phyloP scores from a whole-genome alignment of 2,888 invertebrate species.

The Eretmocerus hayati region DNA sequence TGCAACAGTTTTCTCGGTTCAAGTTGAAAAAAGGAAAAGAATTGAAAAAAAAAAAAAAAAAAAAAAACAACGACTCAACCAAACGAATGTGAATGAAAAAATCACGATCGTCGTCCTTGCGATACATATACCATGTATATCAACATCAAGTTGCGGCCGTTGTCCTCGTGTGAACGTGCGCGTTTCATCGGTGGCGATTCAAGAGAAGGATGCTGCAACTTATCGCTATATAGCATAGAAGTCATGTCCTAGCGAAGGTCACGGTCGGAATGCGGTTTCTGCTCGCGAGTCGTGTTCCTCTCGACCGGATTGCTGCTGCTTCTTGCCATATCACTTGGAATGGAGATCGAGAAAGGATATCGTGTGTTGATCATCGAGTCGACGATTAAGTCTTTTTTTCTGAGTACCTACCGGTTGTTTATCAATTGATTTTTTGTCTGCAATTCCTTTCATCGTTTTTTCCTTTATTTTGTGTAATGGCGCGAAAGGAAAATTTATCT shows the following conservation, averaged over 20 bases:
- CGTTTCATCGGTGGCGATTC: not conserved
- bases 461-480: slow-evolving; percentile 15
- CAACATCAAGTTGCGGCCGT: too few relatives aligned
- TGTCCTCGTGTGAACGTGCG: not conserved
- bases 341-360: slow-evolving; percentile 3
- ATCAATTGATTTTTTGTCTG: too few relatives aligned
- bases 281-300: not conserved
- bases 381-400: slow-evolving; percentile 8
- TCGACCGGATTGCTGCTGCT: not conserved
- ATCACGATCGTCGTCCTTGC: too few relatives aligned
- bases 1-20: not conserved
- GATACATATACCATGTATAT: too few relatives aligned
- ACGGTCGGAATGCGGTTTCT: slow-evolving; percentile 47
- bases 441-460: slow-evolving; percentile 6
- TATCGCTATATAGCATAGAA: too few relatives aligned
- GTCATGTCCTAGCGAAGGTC: slow-evolving; percentile 47
- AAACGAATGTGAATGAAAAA: too few relatives aligned
- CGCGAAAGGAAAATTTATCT: too few relatives aligned
- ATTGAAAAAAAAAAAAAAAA: too few relatives aligned
- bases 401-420: not conserved
- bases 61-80: too few relatives aligned
- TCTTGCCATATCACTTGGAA: not conserved
- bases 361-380: too few relatives aligned
- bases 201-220: not conserved
- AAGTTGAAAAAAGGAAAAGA: not conserved